Evolutionary conservation across 1,140 invertebrate species (phyloP), one percentile per base, ranked within the genome.

Genomic region (Thalassaphorura encarpata): DNA sequence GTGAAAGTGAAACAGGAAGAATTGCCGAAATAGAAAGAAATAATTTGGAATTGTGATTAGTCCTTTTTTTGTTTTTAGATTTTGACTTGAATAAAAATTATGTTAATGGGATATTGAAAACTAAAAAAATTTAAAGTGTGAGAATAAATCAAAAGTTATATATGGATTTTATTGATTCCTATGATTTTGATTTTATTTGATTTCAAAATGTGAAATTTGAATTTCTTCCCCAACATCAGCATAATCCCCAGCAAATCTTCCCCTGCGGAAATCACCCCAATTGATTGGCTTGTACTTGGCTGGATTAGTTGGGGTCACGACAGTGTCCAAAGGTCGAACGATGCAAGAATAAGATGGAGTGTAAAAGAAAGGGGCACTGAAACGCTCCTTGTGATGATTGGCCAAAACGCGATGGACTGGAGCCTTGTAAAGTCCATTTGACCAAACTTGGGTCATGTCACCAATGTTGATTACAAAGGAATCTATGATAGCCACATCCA

Each of bases 381-480:
- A 56, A n/a, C 59, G 21, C 21, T 46, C 36, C 0, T 23, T 56
- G 28, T 36, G 39, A 21, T 49, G 3, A 33, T 53, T 61, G 0
- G 59, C 43, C 19, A 61, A 31, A 27, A 61, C 59, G 19, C 54
- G 52, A 28, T 61, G 59, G 3, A 61, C 45, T 2, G 59, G 59
- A 2, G 59, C 59, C 26, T 61, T 52, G 45, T 52, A 61, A 15
- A 52, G 29, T 15, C 54, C 59, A 33, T 61, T 61, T 0, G 54
- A 56, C 59, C 59, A 61, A 42, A 61, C 59, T 36, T 61, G 59
- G 24, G 47, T 36, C 49, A 56, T 56, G 40, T 61, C 59, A 21
- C 59, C 59, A 24, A 57, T 61, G 23, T 61, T 61, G 19, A 61
- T 49, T 2, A 61, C 59, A 41, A 48, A 61, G 3, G 59, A 61